Evolutionary conservation across 1,140 invertebrate species (phyloP), one percentile per base, ranked within the genome.

Genomic region (Triops cancriformis): DNA sequence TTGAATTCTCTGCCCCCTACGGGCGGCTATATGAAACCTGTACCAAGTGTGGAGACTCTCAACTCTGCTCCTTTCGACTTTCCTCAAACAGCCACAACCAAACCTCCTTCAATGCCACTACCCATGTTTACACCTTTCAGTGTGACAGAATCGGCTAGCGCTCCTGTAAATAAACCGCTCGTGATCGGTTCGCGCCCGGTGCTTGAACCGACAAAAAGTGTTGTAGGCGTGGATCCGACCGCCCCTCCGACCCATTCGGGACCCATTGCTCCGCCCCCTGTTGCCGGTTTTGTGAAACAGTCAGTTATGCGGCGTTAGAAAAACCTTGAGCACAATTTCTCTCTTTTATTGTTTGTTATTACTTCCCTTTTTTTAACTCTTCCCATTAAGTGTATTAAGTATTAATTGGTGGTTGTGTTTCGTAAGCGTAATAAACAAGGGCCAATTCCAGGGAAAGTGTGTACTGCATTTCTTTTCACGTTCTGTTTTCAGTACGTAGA

Each of bases 201-300:
- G 10, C 0, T 27, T 14, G 73, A 12, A 4, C 75, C 64, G 27
- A 28, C 72, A 18, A 72, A 51, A 27, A 43, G 73, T 42, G 45
- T 26, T 18, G 26, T 84, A 3, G 87, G 85, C 23, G 83, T 87
- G 79, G 86, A 89, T 82, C 87, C 88, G 14, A 88, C 87, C n/a
- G 83, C 84, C n/a, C 85, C 87, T 9, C 85, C 86, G 5, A 79
- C 81, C 42, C 74, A 79, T 9, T 84, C 83, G 79, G n/a, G 80
- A 12, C 74, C 45, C 72, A 80, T 87, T 12, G 87, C 86, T 26
- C 88, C 88, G 51, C 88, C 88, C 23, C 88, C 89, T 3, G 86
- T 82, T 43, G 79, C 82, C 28, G 88, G 89, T 41, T 89, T 89
- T 82, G 81, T 88, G 51, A 64, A 64, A 64, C 51, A 64, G 23